These are phyloP conservation scores for Diplosoma virens DNA, from an alignment of 23 tunicate genomes.

Conservation along the genomic window DNA sequence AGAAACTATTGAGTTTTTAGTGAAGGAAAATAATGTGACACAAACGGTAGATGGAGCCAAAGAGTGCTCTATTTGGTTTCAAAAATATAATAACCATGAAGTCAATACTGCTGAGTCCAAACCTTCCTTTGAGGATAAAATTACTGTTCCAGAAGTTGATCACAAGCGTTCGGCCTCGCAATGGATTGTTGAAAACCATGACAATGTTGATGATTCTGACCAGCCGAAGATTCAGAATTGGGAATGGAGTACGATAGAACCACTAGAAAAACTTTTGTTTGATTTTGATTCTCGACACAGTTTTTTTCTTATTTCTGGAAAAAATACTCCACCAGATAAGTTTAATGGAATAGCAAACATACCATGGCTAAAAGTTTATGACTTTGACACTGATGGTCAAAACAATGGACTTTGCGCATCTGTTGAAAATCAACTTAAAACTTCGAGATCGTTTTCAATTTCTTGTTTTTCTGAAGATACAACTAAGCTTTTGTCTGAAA, in stretches of 20 bases:
- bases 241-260: neutral
- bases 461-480: neutral
- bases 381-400: slow-evolving; percentile 48
- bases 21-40: neutral
- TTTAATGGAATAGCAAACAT: slow-evolving; percentile 30
- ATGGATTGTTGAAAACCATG: neutral
- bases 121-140: too few species aligned
- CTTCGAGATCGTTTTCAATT: slow-evolving; percentile 6
- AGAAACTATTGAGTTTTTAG: neutral
- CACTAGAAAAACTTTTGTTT: neutral
- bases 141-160: too few species aligned
- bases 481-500: neutral
- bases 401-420: slow-evolving; percentile 18
- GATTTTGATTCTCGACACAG: slow-evolving; percentile 4
- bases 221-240: neutral
- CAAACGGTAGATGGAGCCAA: slow-evolving; percentile 1
- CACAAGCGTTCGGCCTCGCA: too few species aligned
- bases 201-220: neutral
- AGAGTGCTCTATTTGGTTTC: too few species aligned
- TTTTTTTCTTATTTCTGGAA: slow-evolving; percentile 21
- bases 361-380: slow-evolving; percentile 73
- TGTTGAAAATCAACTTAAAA: neutral
- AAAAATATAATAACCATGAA: too few species aligned
- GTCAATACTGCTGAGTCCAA: too few species aligned
- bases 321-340: slow-evolving; percentile 5